A percentile compares a stretch with the other conserved stretches of the same genome.
phyloP scores from a whole-genome alignment of 1,140 invertebrate species.

The Stegodyphus dumicola region DNA sequence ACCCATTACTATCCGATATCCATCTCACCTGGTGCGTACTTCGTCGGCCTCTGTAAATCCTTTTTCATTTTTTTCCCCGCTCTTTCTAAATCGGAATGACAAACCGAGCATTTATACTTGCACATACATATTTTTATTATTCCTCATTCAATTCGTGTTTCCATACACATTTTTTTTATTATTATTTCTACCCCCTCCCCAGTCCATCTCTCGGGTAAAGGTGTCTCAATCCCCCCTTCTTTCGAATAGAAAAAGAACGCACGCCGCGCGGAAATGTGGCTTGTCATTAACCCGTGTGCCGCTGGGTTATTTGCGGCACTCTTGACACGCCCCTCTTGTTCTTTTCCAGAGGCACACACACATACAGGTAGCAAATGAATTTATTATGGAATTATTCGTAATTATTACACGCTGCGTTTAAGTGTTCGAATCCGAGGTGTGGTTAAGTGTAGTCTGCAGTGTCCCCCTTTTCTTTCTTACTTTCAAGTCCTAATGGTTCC shows the following conservation, averaged over 20 bases:
- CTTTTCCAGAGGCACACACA: slow-evolving; percentile 1
- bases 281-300: slow-evolving; percentile 41
- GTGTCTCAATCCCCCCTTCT: too few species aligned
- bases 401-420: slow-evolving; percentile 44
- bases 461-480: neutral
- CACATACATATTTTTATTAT: slow-evolving; percentile 51
- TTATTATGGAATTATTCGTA: slow-evolving; percentile 59
- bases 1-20: too few species aligned
- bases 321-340: slow-evolving; percentile 43
- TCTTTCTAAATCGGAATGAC: slow-evolving; percentile 22
- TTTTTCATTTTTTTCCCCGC: neutral
- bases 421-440: slow-evolving; percentile 2
- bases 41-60: neutral
- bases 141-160: neutral
- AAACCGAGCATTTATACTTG: slow-evolving; percentile 40
- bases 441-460: neutral
- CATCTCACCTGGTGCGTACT: too few species aligned
- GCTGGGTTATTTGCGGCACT: slow-evolving; percentile 39
- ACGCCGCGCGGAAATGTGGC: slow-evolving; percentile 51
- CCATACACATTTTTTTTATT: neutral
- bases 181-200: neutral
- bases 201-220: too few species aligned
- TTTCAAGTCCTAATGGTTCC: slow-evolving; percentile 5
- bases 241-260: neutral
- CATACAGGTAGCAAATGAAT: slow-evolving; percentile 53